Conservation (phyloP, 1,140 invertebrate genomes). For the Cyrtorhinus lividipennis region DNA sequence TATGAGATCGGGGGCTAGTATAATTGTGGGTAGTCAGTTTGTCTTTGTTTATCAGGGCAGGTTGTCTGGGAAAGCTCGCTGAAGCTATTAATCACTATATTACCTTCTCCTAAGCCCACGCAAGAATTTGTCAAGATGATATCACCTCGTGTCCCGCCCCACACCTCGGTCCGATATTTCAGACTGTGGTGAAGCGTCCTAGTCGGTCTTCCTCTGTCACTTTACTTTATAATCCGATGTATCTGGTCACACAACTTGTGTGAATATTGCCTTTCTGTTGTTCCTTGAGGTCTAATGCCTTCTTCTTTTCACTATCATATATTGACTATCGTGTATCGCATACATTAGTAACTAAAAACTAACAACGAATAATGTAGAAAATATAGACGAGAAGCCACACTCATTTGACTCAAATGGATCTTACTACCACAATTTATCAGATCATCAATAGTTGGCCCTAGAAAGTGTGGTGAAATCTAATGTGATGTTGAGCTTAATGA, state of each 20-base stretch:
- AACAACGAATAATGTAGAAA: too few relatives aligned
- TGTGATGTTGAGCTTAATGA: too few relatives aligned
- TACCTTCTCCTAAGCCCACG: constrained; percentile 14
- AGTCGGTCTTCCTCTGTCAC: neutral
- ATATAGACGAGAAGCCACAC: too few relatives aligned
- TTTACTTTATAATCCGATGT: constrained; percentile 1
- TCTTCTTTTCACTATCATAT: too few relatives aligned
- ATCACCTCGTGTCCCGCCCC: constrained; percentile 14
- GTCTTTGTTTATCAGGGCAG: constrained; percentile 13
- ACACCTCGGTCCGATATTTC: constrained; percentile 15
- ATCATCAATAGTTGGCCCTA: too few relatives aligned
- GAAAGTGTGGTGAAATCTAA: too few relatives aligned
- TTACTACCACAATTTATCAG: too few relatives aligned
- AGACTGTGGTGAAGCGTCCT: neutral
- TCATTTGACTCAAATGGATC: too few relatives aligned
- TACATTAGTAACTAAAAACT: too few relatives aligned
- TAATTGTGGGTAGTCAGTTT: constrained; percentile 14
- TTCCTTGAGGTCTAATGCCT: too few relatives aligned
- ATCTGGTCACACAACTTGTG: neutral
- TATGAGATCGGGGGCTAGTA: constrained; percentile 6
- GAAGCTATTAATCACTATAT: constrained; percentile 14
- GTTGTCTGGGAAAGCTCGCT: constrained; percentile 15
- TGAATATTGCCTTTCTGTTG: too few relatives aligned
- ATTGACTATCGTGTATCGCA: too few relatives aligned
- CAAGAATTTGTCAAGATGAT: constrained; percentile 16